phyloP scores from a whole-genome alignment of 2,113 vertebrate species.

The zebrafish (Danio rerio) region GRCz12tu NC_133184.1:62501-63000 shows the following conservation, averaged over 20 bases:
- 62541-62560: slow-evolving; percentile 85
- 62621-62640: slow-evolving; percentile 17
- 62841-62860: slow-evolving; percentile 98
- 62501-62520: slow-evolving; percentile 90
- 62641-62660: too few relatives aligned
- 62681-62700: too few relatives aligned
- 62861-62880: slow-evolving; percentile 89
- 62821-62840: slow-evolving; percentile 96
- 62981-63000: too few relatives aligned
- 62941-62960: neutral
- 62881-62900: slow-evolving; percentile 85
- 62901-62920: slow-evolving; percentile 22
- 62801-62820: slow-evolving; percentile 78
- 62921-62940: neutral
- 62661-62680: too few relatives aligned
- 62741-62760: too few relatives aligned
- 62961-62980: too few relatives aligned
- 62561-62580: slow-evolving; percentile 84
- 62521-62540: slow-evolving; percentile 81
- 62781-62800: slow-evolving; percentile 85
- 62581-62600: slow-evolving; percentile 85
- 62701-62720: too few relatives aligned
- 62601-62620: slow-evolving; percentile 84
- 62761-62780: slow-evolving; percentile 80
- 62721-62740: too few relatives aligned